A percentile compares a stretch with the other conserved stretches of the same genome.
Conservation (phyloP, 1,140 invertebrate species). For the Zaprionus lachaisei region DNA sequence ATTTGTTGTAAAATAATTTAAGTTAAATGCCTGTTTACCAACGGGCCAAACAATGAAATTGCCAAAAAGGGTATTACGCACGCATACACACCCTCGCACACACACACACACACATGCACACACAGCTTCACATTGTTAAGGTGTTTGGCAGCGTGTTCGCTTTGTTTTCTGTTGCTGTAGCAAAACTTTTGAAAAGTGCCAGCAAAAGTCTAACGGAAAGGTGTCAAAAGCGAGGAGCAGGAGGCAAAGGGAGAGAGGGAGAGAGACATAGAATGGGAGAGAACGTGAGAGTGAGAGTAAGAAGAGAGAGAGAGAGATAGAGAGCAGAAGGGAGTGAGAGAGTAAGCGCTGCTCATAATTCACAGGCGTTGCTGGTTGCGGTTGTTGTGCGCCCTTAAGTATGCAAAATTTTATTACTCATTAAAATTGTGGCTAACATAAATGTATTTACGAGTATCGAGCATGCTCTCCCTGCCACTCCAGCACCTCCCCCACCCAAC, state of each 20-base stretch:
- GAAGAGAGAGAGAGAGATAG: too few species aligned
- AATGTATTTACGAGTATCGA: slow-evolving; percentile 43
- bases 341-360: slow-evolving; percentile 13
- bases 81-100: neutral
- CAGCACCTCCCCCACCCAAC: neutral
- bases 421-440: slow-evolving; percentile 66
- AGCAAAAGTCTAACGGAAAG: slow-evolving; percentile 41
- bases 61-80: slow-evolving; percentile 19
- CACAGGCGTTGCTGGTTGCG: slow-evolving; percentile 31
- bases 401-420: slow-evolving; percentile 74
- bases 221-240: slow-evolving; percentile 37
- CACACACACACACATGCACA: slow-evolving; percentile 1
- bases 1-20: slow-evolving; percentile 56
- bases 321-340: neutral
- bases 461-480: neutral
- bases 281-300: neutral
- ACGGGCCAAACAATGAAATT: slow-evolving; percentile 58
- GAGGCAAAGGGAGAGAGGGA: neutral
- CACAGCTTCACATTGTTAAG: slow-evolving; percentile 22
- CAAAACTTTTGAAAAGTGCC: slow-evolving; percentile 42
- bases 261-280: neutral
- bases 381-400: slow-evolving; percentile 51
- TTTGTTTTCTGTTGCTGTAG: slow-evolving; percentile 19
- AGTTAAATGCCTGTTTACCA: slow-evolving; percentile 69
- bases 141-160: slow-evolving; percentile 28